Base-by-base conservation (phyloP, 1,140 invertebrate genomes). In the Zaprionus africanus region DNA sequence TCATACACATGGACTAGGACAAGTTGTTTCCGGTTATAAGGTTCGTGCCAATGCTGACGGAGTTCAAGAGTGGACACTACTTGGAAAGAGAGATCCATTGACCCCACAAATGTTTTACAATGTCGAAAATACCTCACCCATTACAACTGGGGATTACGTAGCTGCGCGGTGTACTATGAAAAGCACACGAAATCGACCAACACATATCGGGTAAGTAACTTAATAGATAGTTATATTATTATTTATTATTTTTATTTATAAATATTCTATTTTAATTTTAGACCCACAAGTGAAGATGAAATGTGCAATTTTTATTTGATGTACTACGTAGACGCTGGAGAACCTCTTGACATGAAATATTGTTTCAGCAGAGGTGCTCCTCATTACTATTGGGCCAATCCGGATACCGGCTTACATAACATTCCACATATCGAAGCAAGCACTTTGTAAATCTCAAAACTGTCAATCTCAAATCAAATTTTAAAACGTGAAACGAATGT, bases 291-390 rank as follows among this genome's bases (percentile, higher is more conserved):
- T 80, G 94, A 96, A 22, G 98, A 99, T 92, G 99, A 99, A 94
- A 99, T 99, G 99, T 99, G 99, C 94, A 99, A 99, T 93, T 99
- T 99, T 93, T 99, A 99, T 93, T 93, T 99, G 19, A 99, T 99
- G 98, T 99, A 99, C 93, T 99, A 98, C 93, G 97, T 98, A 1
- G 95, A 98, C 28, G 94, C 96, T n/a, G 95, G 94, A n/a, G 94
- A 95, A 41, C 96, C 97, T 0, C 93, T 99, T 1, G 87, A 96
- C 0, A 95, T 95, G 90, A 97, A 98, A 92, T 97, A 97, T 87
- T 99, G 98, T 91, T 98, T 98, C 91, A 96, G 96, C 36, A 86
- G 90, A 53, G 98, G 97, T 17, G 96, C 98, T 15, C 98, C 98
- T 0, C 92, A 93, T 70, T 98, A 97, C 90, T 96, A 96, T 84